Evolutionary conservation across 2,888 invertebrate species (phyloP).

Genomic region (Tenthredo livida): DNA sequence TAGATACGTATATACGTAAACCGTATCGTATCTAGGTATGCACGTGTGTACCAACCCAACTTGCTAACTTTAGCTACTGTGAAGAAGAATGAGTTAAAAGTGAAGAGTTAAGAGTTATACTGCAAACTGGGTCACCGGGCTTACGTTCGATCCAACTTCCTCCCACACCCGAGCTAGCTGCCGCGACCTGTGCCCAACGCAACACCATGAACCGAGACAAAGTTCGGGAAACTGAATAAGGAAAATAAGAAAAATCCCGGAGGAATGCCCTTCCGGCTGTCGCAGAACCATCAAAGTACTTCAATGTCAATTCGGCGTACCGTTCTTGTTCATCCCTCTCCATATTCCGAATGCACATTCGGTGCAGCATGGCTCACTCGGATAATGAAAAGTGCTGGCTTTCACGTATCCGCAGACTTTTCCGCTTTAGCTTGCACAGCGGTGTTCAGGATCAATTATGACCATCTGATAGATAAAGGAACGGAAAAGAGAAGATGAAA

Average conservation of each 20-base stretch:
- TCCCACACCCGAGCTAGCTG: not conserved
- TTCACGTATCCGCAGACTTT: not conserved
- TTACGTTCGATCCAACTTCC: not conserved
- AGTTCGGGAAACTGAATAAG: not conserved
- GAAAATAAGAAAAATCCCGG: not conserved
- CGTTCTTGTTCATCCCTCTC: no score
- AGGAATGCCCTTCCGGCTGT: no score
- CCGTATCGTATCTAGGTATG: no score
- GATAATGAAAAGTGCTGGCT: not conserved
- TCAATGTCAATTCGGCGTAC: no score
- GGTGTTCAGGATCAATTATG: not conserved
- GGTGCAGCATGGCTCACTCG: no score
- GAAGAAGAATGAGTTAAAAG: not conserved
- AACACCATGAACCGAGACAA: not conserved
- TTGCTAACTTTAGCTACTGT: not conserved
- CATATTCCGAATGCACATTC: no score
- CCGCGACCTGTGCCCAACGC: not conserved
- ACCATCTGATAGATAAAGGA: not conserved
- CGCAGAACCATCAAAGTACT: not conserved
- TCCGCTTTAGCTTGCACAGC: not conserved
- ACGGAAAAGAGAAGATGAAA: not conserved
- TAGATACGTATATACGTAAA: not conserved
- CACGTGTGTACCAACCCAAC: no score
- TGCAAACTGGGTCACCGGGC: not conserved
- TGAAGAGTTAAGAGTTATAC: slow-evolving; percentile 10